Conservation (phyloP, 2,888 invertebrate genomes). For the Timema cristinae region DNA sequence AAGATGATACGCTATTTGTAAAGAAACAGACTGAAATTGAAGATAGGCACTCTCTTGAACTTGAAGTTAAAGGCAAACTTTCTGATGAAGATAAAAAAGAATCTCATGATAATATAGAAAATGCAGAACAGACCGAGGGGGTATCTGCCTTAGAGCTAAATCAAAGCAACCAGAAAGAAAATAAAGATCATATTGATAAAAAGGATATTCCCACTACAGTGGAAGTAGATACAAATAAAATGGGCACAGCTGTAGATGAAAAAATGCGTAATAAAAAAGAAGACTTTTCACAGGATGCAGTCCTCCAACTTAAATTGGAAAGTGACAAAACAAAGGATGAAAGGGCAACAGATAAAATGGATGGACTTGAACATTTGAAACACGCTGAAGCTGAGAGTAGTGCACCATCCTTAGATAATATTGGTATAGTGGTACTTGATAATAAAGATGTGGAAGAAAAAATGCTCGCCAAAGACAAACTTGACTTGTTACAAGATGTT, state of each 20-base stretch:
- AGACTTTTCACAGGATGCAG: too few species aligned
- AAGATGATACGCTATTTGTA: too few species aligned
- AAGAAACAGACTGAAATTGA: conserved; percentile 35
- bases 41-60: conserved; percentile 20
- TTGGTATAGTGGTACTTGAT: too few species aligned
- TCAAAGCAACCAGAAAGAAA: too few species aligned
- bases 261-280: too few species aligned
- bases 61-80: conserved; percentile 25
- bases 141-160: too few species aligned
- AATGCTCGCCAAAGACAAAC: not conserved
- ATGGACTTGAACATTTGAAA: conserved; percentile 16
- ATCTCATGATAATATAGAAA: conserved; percentile 14
- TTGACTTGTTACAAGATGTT: not conserved
- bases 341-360: conserved; percentile 9
- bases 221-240: not conserved
- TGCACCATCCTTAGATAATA: too few species aligned
- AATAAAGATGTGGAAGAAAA: conserved; percentile 20
- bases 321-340: not conserved
- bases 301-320: too few species aligned
- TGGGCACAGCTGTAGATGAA: too few species aligned
- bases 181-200: too few species aligned
- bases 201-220: too few species aligned
- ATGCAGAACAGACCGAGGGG: not conserved
- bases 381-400: not conserved
- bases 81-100: too few species aligned